Percentiles rank a stretch among this genome's conserved stretches.
phyloP scores from a whole-genome alignment of 1,140 invertebrate genomes.

The Drosophila ananassae region DNA sequence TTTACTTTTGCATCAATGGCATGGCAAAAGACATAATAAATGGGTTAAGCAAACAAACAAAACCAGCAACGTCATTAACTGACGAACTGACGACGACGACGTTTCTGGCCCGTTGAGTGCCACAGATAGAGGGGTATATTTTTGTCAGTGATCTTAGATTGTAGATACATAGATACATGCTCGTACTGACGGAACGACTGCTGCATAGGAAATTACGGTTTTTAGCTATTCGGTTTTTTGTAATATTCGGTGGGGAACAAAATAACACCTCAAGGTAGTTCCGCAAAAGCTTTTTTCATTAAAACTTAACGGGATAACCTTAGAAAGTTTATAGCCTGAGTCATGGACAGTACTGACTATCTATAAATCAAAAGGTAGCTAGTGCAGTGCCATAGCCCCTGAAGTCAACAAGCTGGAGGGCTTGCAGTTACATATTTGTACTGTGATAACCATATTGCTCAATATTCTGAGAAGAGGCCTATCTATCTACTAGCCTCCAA shows the following conservation, averaged over 20 bases:
- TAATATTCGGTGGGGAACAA: conserved; percentile 25
- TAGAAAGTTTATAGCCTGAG: conserved; percentile 39
- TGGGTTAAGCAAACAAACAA: conserved; percentile 53
- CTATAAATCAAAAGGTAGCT: conserved; percentile 27
- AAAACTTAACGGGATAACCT: conserved; percentile 35
- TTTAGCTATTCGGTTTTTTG: conserved; percentile 35
- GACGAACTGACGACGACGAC: conserved; percentile 13
- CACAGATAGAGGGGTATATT: conserved; percentile 22
- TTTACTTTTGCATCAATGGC: conserved; percentile 61
- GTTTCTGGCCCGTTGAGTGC: conserved; percentile 28
- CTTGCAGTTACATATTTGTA: not conserved
- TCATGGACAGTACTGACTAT: conserved; percentile 12
- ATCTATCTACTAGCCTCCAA: not conserved
- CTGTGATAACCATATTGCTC: not conserved
- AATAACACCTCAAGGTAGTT: conserved; percentile 46
- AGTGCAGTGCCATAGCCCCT: conserved; percentile 10
- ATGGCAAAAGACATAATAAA: conserved; percentile 57
- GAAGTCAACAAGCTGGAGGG: conserved; percentile 1
- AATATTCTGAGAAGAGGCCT: not conserved
- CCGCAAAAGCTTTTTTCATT: conserved; percentile 31
- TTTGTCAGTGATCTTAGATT: conserved; percentile 39
- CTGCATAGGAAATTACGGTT: conserved; percentile 44
- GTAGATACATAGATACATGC: conserved; percentile 24
- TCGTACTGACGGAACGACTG: conserved; percentile 25
- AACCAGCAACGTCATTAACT: conserved; percentile 52